phyloP scores from a whole-genome alignment of 2,113 vertebrate genomes.

The Etheostoma cragini region DNA sequence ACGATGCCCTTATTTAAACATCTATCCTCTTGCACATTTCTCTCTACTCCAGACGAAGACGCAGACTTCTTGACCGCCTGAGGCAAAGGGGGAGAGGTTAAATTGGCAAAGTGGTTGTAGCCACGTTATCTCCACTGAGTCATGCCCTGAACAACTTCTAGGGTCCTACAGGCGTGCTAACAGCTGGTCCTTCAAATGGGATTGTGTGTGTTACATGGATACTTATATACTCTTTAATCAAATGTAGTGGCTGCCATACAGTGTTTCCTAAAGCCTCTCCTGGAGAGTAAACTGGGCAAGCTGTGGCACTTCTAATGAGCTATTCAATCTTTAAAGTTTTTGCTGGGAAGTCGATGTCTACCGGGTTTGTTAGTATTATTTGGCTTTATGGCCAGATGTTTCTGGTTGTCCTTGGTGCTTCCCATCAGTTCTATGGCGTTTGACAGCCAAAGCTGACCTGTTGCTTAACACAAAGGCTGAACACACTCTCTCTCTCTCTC shows the following conservation, averaged over 20 bases:
- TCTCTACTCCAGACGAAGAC: background rate
- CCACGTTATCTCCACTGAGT: conserved; percentile 19
- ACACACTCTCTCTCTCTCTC: conserved; percentile 4
- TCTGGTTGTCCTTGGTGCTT: conserved; percentile 52
- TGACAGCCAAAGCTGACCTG: conserved; percentile 36
- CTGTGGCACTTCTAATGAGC: conserved; percentile 46
- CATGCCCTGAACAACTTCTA: conserved; percentile 13
- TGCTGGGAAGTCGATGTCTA: background rate
- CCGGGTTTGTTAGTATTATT: conserved; percentile 40
- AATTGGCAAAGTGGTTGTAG: conserved; percentile 14
- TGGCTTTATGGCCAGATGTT: conserved; percentile 62
- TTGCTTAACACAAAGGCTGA: background rate
- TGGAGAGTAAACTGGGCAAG: conserved; percentile 61
- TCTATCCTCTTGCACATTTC: conserved; percentile 13
- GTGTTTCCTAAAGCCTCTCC: background rate
- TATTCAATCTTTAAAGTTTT: conserved; percentile 42
- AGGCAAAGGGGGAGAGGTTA: conserved; percentile 27
- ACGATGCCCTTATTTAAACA: conserved; percentile 17
- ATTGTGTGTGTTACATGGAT: background rate
- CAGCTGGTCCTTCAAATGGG: conserved; percentile 10
- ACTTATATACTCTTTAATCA: background rate
- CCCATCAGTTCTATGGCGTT: conserved; percentile 26
- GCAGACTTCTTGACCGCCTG: conserved; percentile 17
- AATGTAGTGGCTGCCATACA: background rate
- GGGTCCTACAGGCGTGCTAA: conserved; percentile 3